Conservation (phyloP, 2,888 invertebrate genomes). For the Acholoe squamosa region DNA sequence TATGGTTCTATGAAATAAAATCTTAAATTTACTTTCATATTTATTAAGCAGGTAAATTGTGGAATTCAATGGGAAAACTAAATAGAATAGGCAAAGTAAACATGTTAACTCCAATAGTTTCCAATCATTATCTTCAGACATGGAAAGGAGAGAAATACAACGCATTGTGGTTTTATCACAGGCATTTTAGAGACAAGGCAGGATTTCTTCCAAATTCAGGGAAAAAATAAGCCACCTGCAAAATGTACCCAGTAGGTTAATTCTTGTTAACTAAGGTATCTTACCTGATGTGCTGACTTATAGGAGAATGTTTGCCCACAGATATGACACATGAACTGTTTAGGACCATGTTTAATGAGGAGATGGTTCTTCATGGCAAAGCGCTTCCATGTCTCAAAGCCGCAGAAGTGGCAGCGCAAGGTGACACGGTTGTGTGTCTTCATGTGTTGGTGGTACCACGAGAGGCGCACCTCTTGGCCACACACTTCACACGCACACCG, state of each 20-base stretch:
- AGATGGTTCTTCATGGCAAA: slow-evolving; percentile 38
- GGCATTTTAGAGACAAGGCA: too few species aligned
- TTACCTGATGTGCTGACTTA: slow-evolving; percentile 45
- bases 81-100: too few species aligned
- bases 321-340: slow-evolving; percentile 56
- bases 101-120: too few species aligned
- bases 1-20: neutral
- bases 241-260: too few species aligned
- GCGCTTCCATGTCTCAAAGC: slow-evolving; percentile 25
- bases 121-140: too few species aligned
- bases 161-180: too few species aligned
- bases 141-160: too few species aligned
- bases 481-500: slow-evolving; percentile 62
- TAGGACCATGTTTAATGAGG: slow-evolving; percentile 41
- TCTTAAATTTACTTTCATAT: too few species aligned
- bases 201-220: too few species aligned
- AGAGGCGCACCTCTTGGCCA: slow-evolving; percentile 41
- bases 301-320: slow-evolving; percentile 52
- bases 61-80: too few species aligned
- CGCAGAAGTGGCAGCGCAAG: slow-evolving; percentile 37
- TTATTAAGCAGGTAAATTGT: too few species aligned
- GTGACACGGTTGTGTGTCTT: slow-evolving; percentile 40
- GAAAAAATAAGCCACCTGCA: too few species aligned
- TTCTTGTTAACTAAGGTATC: neutral
- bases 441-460: slow-evolving; percentile 63